phyloP scores from a whole-genome alignment of 2,113 vertebrate species.

The Columba livia region DNA sequence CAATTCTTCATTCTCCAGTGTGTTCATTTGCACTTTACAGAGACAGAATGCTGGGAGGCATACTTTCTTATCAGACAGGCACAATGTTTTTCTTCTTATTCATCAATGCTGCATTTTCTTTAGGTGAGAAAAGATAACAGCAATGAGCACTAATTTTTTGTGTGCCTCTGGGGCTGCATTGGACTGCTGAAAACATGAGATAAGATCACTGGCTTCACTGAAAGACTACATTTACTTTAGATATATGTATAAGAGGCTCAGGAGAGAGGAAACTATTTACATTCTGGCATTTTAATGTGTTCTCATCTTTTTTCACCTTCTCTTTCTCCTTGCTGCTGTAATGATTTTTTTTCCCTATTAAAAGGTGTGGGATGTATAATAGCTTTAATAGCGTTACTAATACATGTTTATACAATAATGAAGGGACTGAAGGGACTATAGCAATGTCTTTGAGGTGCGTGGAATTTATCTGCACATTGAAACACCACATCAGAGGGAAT shows the following conservation, averaged over 20 bases:
- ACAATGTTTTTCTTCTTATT: background rate
- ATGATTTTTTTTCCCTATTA: background rate
- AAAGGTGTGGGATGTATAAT: background rate
- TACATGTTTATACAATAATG: background rate
- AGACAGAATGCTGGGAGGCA: background rate
- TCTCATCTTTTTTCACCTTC: background rate
- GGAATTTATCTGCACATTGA: background rate
- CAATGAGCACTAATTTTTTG: slow-evolving; percentile 13
- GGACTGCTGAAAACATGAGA: slow-evolving; percentile 20
- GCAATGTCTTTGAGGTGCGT: background rate
- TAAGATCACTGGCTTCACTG: slow-evolving; percentile 11
- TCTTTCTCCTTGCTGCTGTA: background rate
- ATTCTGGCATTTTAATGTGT: slow-evolving; percentile 1
- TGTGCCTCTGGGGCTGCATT: background rate
- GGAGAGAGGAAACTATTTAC: slow-evolving; percentile 21
- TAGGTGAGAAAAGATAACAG: slow-evolving; percentile 32
- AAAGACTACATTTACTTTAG: background rate
- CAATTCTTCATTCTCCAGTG: background rate
- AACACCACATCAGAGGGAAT: background rate
- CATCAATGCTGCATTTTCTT: background rate
- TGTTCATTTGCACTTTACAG: slow-evolving; percentile 20
- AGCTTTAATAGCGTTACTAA: background rate
- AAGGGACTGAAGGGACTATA: background rate
- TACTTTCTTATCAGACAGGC: slow-evolving; percentile 11
- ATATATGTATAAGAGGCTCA: background rate